Base-by-base conservation (phyloP, 2,888 invertebrate genomes). In the Lysandra bellargus region DNA sequence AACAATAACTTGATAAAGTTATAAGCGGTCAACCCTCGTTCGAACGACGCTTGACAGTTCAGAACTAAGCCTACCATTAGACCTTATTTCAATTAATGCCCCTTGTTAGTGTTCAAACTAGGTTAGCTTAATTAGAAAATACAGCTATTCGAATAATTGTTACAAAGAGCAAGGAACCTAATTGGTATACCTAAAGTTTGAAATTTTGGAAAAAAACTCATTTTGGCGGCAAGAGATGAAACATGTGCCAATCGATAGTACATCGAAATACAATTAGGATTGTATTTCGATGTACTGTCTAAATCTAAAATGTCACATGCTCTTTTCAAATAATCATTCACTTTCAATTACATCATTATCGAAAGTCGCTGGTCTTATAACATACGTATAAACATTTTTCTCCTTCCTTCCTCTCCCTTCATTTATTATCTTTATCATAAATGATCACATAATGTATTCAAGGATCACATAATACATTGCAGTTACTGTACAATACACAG, bases 31-130 rank as follows among this genome's bases (percentile, higher is more conserved):
- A 69, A 69, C 69, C 69, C 69, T 69, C 33, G 69, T 69, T 37
- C 4, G 64, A 69, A 69, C 4, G 69, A 69, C 69, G 69, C 69
- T 69, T 69, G 69, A 69, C 69, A 69, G 69, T 69, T 69, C 17
- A 9, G 33, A 69, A 69, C 69, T 69, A 69, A 69, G 69, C 69
- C 33, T 69, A 61, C 61, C 2, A 69, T 37, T 37, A 14, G 4
- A 12, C 33, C 33, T 69, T 17, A 37, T 69, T 69, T 69, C 14
- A 14, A 69, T 69, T 69, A 69, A 37, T 33, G 69, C 17, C 17
- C 1, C 37, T 4, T 37, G 33, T 64, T 69, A 37, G 4, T 69
- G 33, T 4, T 30, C 12, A 30, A 64, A 64, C 4, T 69, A 69
- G 17, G 69, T 69, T 14, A 69, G 14, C 69, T 69, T 69, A 17